Conservation (phyloP, 2,113 vertebrate species). For the Myocastor coypus region DNA sequence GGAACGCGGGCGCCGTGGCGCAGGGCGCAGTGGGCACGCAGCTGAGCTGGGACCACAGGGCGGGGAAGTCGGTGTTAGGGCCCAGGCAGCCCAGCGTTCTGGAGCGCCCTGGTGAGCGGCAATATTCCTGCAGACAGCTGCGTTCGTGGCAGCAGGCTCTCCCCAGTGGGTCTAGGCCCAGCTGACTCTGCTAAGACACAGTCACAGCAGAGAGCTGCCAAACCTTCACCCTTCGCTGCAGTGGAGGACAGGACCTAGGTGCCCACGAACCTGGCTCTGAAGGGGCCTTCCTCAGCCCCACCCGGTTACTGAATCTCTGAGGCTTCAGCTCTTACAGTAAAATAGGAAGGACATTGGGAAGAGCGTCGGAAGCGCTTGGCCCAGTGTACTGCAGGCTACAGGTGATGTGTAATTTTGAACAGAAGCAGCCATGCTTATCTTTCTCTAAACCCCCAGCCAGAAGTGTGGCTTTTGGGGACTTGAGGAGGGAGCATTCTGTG, state of each 20-base stretch:
- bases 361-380: not conserved
- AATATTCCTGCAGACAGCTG: not conserved
- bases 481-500: not conserved
- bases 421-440: not conserved
- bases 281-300: not conserved
- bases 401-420: not conserved
- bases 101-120: not conserved
- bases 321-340: not conserved
- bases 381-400: not conserved
- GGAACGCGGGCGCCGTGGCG: not conserved
- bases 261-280: not conserved
- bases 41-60: not conserved
- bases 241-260: no score
- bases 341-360: not conserved
- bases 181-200: not conserved
- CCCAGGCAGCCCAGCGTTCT: not conserved
- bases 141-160: not conserved
- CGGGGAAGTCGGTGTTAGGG: not conserved
- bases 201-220: not conserved
- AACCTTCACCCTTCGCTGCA: not conserved
- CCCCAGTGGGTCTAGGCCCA: not conserved
- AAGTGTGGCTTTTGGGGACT: not conserved
- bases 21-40: not conserved
- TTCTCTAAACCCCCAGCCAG: not conserved
- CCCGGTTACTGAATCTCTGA: not conserved